Evolutionary conservation across 2,797 vertebrate species (phyloP), one percentile per base, ranked within the genome.

Genomic region (Nannoperca australis): DNA sequence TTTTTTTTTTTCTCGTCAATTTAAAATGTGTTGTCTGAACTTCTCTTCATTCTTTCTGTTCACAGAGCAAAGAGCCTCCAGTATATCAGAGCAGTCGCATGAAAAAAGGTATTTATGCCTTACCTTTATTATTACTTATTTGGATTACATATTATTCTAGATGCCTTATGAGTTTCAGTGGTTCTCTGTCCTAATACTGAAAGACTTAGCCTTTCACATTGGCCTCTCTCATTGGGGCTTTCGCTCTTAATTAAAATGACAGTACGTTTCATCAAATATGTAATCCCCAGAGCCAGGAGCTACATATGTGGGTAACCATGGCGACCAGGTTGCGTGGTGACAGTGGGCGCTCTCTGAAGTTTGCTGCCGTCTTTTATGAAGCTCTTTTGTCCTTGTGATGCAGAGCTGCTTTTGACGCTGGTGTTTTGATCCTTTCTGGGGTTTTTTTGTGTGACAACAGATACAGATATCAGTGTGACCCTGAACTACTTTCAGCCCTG

Each of bases 61-160:
- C 64, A 64, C 92, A 94, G 94, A 94, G 72, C 93, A 92, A 76
- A 90, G 86, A 84, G 65, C 81, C 40, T 68, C 84, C 69, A 78
- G 77, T 12, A 60, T 89, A 40, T 80, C 88, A 17, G 93, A 93
- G 62, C 92, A 88, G 82, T 76, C 89, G 0, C 89, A 91, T 5
- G 91, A 94, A 42, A 94, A 93, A 91, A 94, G 94, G 94, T 94
- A 90, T 80, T 84, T 69, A 32, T 38, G 3, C 24, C 38, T 58
- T 27, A 5, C 18, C 50, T 72, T 44, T 13, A 4, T 47, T 38
- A 18, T 14, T 3, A 36, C 8, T 34, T 17, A 0, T 56, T 61
- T 22, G 15, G 15, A 54, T 64, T 22, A n/a, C 24, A 20, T n/a
- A 34, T 3, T 69, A 5, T 63, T 45, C 9, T 38, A 49, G 5